These are phyloP conservation scores for Actenoides hombroni DNA, from an alignment of 2,113 vertebrate genomes.

Conservation along the genomic window DNA sequence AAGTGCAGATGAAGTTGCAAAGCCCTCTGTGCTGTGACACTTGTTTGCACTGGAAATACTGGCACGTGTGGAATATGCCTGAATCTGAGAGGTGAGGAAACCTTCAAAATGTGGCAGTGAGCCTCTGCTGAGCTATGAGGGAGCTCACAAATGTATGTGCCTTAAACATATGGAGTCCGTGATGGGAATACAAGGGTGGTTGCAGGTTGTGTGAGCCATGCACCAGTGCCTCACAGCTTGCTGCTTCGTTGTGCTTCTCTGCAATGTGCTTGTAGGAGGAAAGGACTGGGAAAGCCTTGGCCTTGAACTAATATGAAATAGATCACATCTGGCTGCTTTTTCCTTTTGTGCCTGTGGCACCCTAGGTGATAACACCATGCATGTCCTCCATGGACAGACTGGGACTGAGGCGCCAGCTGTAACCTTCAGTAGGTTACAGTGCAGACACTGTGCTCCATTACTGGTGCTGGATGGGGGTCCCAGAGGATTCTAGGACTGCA, in stretches of 20 bases:
- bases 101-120: neutral
- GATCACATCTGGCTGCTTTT: neutral
- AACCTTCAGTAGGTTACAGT: neutral
- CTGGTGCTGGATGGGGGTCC: neutral
- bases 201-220: neutral
- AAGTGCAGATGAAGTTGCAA: neutral
- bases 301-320: neutral
- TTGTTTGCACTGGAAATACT: neutral
- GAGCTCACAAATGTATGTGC: neutral
- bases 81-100: neutral
- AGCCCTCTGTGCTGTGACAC: neutral
- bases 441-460: accelerated
- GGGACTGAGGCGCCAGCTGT: neutral
- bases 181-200: neutral
- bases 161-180: neutral
- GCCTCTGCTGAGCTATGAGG: neutral
- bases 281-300: neutral
- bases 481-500: neutral
- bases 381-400: neutral
- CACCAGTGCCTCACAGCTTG: neutral
- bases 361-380: neutral
- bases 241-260: neutral
- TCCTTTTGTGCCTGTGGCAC: neutral
- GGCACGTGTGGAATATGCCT: neutral
- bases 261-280: neutral